Conservation (phyloP, 2,797 vertebrate species). For the Amazona finschi region DNA sequence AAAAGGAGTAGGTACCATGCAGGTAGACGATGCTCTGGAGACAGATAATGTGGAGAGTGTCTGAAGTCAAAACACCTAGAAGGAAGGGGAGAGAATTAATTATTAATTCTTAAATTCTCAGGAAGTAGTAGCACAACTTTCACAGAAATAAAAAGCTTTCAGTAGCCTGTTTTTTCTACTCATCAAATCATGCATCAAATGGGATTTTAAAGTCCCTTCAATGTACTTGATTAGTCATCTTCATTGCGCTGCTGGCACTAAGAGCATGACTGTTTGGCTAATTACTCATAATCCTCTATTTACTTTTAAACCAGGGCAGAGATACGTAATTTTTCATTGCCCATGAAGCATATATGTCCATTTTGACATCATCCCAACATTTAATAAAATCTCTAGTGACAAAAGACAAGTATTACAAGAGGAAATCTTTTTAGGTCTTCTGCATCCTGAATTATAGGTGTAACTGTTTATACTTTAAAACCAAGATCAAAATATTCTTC, state of each 20-base stretch:
- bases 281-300: not conserved
- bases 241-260: not conserved
- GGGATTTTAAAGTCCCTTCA: not conserved
- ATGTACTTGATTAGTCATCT: not conserved
- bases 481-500: not conserved
- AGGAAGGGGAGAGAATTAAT: not conserved
- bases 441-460: not conserved
- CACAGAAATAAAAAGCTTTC: not conserved
- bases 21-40: not conserved
- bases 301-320: not conserved
- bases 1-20: too few relatives aligned
- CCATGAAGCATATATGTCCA: not conserved
- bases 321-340: not conserved
- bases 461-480: not conserved
- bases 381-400: not conserved
- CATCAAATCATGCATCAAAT: not conserved
- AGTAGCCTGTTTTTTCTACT: not conserved
- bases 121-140: not conserved
- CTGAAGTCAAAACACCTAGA: not conserved
- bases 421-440: not conserved
- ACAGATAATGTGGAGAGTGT: not conserved
- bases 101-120: not conserved
- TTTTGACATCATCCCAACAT: not conserved
- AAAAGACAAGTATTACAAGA: not conserved
- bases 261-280: not conserved